Evolutionary conservation across 1,140 invertebrate genomes (phyloP).

Genomic region (Ptiloglossa arizonensis): DNA sequence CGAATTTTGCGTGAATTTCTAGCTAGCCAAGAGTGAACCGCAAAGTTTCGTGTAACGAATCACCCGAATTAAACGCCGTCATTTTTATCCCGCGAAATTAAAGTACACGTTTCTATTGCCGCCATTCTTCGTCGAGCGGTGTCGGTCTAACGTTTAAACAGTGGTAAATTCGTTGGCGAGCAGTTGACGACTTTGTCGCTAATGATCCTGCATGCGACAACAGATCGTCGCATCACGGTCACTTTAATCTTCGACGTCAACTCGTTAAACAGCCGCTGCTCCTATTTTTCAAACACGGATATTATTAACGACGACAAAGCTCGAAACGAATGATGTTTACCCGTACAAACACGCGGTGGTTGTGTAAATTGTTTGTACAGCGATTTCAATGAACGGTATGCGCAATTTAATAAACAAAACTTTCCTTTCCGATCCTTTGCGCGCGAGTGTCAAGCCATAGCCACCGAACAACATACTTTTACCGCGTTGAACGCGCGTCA

Average conservation of each 20-base stretch:
- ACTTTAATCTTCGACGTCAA: conserved; percentile 36
- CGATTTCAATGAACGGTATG: too few species aligned
- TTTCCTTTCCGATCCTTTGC: too few species aligned
- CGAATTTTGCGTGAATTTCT: conserved; percentile 20
- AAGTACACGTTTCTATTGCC: conserved; percentile 40
- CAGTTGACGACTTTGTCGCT: conserved; percentile 28
- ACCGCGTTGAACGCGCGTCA: too few species aligned
- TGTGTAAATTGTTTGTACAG: too few species aligned
- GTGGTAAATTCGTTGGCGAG: conserved; percentile 23
- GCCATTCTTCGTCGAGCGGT: neutral
- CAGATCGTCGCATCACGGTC: conserved; percentile 6
- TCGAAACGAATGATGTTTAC: neutral
- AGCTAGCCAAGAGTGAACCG: conserved; percentile 3
- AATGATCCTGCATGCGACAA: conserved; percentile 31
- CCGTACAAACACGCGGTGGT: too few species aligned
- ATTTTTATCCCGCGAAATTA: conserved; percentile 7
- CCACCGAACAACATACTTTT: too few species aligned
- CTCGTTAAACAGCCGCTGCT: neutral
- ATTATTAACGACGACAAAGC: neutral
- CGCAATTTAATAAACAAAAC: too few species aligned
- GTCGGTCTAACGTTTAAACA: conserved; percentile 30
- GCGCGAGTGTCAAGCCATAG: too few species aligned
- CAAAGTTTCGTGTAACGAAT: conserved; percentile 35
- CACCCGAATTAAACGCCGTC: neutral
- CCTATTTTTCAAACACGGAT: neutral